A percentile compares a stretch with the other conserved stretches of the same genome.
These are phyloP conservation scores for Anableps anableps DNA, from an alignment of 2,797 vertebrate genomes.

Conservation along the genomic window DNA sequence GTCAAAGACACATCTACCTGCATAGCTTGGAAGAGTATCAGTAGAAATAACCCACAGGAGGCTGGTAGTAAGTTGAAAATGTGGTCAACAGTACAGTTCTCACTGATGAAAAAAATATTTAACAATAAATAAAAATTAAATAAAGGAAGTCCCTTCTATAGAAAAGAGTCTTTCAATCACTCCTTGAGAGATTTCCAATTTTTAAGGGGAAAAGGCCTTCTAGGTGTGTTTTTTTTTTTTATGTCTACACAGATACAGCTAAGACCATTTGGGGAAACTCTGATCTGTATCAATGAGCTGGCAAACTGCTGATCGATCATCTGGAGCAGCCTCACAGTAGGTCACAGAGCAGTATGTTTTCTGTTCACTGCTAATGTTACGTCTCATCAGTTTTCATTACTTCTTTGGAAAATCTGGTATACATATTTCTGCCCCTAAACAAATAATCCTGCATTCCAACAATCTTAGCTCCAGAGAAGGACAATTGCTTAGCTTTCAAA, in stretches of 20 bases:
- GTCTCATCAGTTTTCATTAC: neutral
- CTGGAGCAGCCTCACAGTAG: neutral
- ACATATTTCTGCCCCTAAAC: neutral
- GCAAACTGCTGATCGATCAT: neutral
- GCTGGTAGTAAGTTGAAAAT: neutral
- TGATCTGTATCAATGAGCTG: neutral
- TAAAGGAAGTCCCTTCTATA: neutral
- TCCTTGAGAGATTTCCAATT: too few species aligned
- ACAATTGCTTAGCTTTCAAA: neutral
- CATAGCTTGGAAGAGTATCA: neutral
- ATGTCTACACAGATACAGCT: neutral
- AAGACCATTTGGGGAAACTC: neutral
- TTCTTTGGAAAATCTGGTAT: neutral
- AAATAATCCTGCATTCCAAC: neutral
- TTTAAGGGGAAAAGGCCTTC: neutral
- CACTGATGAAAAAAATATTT: neutral
- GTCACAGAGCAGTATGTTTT: neutral
- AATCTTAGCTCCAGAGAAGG: neutral
- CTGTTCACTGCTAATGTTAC: neutral
- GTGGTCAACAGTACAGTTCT: neutral
- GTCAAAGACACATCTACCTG: neutral
- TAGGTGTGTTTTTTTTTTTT: neutral
- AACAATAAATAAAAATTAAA: neutral
- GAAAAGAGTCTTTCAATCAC: too few species aligned
- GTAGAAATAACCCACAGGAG: neutral